Evolutionary conservation across 1,140 invertebrate species (phyloP).

Genomic region (Lamellibrachia luymesi): DNA sequence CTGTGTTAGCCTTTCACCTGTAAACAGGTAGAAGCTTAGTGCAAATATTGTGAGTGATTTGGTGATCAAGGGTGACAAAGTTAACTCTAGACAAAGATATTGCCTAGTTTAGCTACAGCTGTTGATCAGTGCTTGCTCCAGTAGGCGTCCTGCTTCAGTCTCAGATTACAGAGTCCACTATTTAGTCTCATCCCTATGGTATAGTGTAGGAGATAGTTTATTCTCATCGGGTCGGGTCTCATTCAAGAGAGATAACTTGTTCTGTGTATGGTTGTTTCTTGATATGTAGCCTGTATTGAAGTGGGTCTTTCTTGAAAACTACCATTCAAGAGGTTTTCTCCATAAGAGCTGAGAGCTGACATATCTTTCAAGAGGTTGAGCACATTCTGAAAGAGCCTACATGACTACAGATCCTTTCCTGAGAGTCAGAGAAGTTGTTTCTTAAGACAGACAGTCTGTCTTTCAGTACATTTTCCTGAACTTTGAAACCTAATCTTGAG

Average conservation of each 20-base stretch:
- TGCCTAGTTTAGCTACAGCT: background rate
- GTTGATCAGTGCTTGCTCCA: background rate
- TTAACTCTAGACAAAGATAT: background rate
- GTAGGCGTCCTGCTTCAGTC: background rate
- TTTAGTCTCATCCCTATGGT: background rate
- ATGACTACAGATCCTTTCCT: background rate
- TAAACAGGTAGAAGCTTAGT: background rate
- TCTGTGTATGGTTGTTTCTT: background rate
- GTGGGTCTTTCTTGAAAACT: background rate
- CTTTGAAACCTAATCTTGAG: background rate
- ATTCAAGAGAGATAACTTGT: background rate
- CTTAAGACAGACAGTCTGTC: background rate
- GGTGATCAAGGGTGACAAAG: background rate
- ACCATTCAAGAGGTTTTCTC: background rate
- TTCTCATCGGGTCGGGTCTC: background rate
- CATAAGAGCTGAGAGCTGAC: background rate
- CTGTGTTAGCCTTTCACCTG: background rate
- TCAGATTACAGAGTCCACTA: background rate
- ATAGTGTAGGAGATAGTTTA: background rate
- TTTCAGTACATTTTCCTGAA: background rate
- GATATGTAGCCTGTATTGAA: background rate
- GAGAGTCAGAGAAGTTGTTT: background rate
- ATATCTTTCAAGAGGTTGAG: background rate
- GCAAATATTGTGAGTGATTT: constrained; percentile 1
- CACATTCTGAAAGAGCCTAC: background rate